Evolutionary conservation across 2,888 invertebrate species (phyloP).

Genomic region (Tyria jacobaeae): DNA sequence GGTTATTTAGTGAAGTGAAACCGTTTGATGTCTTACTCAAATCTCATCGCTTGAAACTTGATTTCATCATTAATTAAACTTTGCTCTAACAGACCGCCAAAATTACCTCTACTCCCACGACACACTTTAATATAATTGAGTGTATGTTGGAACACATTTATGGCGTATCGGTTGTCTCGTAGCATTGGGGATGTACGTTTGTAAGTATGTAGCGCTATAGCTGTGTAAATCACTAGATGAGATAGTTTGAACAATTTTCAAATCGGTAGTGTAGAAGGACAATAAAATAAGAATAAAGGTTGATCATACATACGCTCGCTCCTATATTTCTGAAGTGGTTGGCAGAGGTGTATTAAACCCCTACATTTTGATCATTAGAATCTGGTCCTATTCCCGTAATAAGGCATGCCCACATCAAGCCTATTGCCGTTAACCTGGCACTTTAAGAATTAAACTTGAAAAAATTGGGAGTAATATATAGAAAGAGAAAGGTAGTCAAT

Average conservation of each 20-base stretch:
- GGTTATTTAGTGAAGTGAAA: neutral
- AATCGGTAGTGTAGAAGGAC: neutral
- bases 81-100: slow-evolving; percentile 16
- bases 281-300: too few relatives aligned
- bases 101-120: slow-evolving; percentile 22
- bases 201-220: neutral
- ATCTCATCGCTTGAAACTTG: slow-evolving; percentile 25
- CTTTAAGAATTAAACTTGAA: too few relatives aligned
- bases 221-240: slow-evolving; percentile 1
- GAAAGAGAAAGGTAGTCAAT: too few relatives aligned
- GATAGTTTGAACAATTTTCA: neutral
- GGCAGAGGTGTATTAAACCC: too few relatives aligned
- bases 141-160: slow-evolving; percentile 17
- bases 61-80: slow-evolving; percentile 33
- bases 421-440: too few relatives aligned
- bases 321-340: too few relatives aligned
- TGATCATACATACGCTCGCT: too few relatives aligned
- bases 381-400: too few relatives aligned
- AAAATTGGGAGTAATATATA: too few relatives aligned
- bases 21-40: slow-evolving; percentile 13
- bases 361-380: too few relatives aligned
- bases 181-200: slow-evolving; percentile 1
- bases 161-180: slow-evolving; percentile 7
- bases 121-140: slow-evolving; percentile 18
- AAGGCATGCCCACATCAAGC: too few relatives aligned